These are phyloP conservation scores for Idris sp. DNA, from an alignment of 1,140 invertebrate species.

Conservation along the genomic window DNA sequence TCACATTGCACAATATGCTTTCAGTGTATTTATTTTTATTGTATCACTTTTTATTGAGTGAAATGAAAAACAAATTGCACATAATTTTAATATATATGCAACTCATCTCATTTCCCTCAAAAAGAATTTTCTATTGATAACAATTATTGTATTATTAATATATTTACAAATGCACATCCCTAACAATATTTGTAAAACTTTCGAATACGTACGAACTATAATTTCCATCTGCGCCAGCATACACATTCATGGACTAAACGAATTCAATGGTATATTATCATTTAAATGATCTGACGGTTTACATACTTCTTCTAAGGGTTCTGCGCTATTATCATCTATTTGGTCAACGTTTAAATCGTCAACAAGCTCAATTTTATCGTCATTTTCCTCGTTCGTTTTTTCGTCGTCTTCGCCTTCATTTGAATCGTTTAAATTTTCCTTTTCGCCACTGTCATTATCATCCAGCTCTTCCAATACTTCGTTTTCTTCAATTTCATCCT, in stretches of 20 bases:
- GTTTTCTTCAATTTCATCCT: slow-evolving; percentile 62
- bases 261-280: slow-evolving; percentile 30
- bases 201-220: slow-evolving; percentile 44
- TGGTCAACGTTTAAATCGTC: slow-evolving; percentile 69
- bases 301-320: slow-evolving; percentile 76
- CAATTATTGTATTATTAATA: too few species aligned
- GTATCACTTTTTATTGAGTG: too few species aligned
- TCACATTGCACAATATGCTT: not conserved
- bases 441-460: slow-evolving; percentile 68
- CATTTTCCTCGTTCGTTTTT: slow-evolving; percentile 56
- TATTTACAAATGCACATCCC: slow-evolving; percentile 53
- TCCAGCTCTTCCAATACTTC: slow-evolving; percentile 72
- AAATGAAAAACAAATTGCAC: too few species aligned
- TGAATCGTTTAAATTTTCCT: slow-evolving; percentile 63
- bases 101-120: slow-evolving; percentile 5
- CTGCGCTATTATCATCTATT: slow-evolving; percentile 70
- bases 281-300: slow-evolving; percentile 39
- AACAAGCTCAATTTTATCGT: slow-evolving; percentile 74
- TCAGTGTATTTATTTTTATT: too few species aligned
- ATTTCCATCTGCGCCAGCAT: slow-evolving; percentile 38
- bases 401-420: slow-evolving; percentile 67
- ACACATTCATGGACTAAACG: slow-evolving; percentile 57
- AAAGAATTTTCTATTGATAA: slow-evolving; percentile 2
- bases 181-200: slow-evolving; percentile 20
- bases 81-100: too few species aligned